These are phyloP conservation scores for Urocolius indicus DNA, from an alignment of 2,113 vertebrate species.

Conservation along the genomic window DNA sequence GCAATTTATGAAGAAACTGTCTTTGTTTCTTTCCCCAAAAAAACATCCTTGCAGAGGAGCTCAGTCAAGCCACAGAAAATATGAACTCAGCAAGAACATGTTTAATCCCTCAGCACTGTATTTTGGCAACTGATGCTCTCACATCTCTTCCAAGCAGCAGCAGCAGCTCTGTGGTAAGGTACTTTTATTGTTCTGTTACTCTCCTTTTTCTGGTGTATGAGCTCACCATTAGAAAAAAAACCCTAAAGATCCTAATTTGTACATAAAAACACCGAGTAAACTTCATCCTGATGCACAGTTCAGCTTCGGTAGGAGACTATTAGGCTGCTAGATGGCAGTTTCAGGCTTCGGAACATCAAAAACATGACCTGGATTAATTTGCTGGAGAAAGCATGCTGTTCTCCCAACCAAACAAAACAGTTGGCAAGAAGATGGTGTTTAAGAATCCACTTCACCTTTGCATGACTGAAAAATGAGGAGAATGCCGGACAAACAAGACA, in stretches of 20 bases:
- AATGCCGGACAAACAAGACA: not conserved
- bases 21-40: not conserved
- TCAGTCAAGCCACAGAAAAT: not conserved
- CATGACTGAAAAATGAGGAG: not conserved
- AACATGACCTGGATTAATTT: not conserved
- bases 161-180: not conserved
- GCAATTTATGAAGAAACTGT: not conserved
- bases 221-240: not conserved
- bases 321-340: not conserved
- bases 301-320: not conserved
- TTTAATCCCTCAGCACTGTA: not conserved
- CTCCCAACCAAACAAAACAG: not conserved
- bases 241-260: not conserved
- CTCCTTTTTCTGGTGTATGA: not conserved
- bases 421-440: not conserved
- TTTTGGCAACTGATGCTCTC: not conserved
- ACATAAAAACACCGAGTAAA: not conserved
- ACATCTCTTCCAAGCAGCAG: not conserved
- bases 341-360: not conserved
- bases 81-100: not conserved
- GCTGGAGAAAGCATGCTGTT: accelerated
- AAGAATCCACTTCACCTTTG: not conserved
- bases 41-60: not conserved
- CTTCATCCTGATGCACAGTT: not conserved
- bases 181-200: not conserved